Percentiles rank a stretch among this genome's conserved stretches.
phyloP scores from a whole-genome alignment of 2,797 vertebrate species.

The Melopsittacus undulatus region DNA sequence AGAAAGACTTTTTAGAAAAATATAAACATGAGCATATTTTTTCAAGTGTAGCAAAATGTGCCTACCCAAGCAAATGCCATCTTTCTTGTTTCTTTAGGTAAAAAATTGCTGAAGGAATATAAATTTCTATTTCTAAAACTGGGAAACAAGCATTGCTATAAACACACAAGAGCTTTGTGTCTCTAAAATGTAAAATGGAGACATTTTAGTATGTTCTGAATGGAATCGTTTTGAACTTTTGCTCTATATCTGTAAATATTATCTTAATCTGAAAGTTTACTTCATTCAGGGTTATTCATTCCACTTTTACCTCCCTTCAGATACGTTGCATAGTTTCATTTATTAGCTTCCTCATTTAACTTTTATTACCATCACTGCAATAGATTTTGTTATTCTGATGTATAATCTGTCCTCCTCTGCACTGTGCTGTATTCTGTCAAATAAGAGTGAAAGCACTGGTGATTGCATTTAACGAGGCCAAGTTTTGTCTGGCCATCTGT shows the following conservation, averaged over 20 bases:
- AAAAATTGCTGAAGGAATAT: background rate
- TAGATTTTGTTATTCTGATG: background rate
- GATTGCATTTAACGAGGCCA: slow-evolving; percentile 10
- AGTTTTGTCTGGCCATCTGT: slow-evolving; percentile 40
- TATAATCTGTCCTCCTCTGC: background rate
- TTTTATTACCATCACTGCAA: background rate
- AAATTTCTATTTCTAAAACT: background rate
- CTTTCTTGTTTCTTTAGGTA: background rate
- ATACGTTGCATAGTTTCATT: background rate
- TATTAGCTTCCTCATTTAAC: background rate
- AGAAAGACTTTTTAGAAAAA: background rate
- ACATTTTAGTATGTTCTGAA: background rate
- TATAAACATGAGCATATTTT: rapidly evolving
- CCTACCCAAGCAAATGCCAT: background rate
- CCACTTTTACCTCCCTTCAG: background rate
- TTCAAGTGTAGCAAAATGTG: background rate
- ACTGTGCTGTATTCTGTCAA: background rate
- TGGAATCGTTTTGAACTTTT: background rate
- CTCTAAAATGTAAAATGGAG: background rate
- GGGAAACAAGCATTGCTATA: background rate
- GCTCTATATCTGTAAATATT: background rate
- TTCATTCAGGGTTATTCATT: background rate
- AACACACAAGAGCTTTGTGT: background rate
- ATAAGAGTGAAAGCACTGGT: background rate
- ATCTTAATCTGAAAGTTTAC: background rate